Evolutionary conservation across 2,113 vertebrate genomes (phyloP), one percentile per base, ranked within the genome.

Genomic region (Crocuta crocuta): DNA sequence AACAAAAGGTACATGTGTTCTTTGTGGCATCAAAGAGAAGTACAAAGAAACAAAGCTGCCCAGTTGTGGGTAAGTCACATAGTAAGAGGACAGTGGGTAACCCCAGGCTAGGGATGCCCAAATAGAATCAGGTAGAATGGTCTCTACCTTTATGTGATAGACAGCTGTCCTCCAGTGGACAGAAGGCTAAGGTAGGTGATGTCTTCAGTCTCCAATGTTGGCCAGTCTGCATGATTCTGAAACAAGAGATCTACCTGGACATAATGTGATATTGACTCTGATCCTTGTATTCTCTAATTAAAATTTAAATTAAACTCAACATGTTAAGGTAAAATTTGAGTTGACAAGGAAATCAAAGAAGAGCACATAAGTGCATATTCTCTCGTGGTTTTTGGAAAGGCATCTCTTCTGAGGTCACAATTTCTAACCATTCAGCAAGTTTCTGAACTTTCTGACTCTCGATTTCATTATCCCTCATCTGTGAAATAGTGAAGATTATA

Each of bases 101-200:
- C 28, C 10, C 39, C 17, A 43, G 68, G 11, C 5, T 28, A 45
- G 8, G 23, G 17, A 4, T 17, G 0, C 21, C 50, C 39, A 55
- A 35, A 11, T 19, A 50, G 31, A 82, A 65, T 28, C 0, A 10
- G 7, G 6, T 74, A 24, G 6, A n/a, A 33, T 3, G 6, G 2
- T 13, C 4, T 5, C 3, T 2, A 3, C 11, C 26, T 3, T 68
- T 43, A 17, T 78, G 4, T 61, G 21, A 12, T 3, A 61, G 28
- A 15, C 2, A 48, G 2, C 8, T 7, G 2, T n/a, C 11, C 10
- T 15, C 5, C 4, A 58, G 58, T 0, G 3, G 23, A 55, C 9
- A 28, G 28, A 82, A 82, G 13, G 43, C 0, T 9, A 31, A 33
- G 50, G 4, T 21, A 39, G 5, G 4, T 31, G 65, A 35, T 5